Conservation (phyloP, 2,888 invertebrate genomes). For the Branchipolynoe longqiensis region DNA sequence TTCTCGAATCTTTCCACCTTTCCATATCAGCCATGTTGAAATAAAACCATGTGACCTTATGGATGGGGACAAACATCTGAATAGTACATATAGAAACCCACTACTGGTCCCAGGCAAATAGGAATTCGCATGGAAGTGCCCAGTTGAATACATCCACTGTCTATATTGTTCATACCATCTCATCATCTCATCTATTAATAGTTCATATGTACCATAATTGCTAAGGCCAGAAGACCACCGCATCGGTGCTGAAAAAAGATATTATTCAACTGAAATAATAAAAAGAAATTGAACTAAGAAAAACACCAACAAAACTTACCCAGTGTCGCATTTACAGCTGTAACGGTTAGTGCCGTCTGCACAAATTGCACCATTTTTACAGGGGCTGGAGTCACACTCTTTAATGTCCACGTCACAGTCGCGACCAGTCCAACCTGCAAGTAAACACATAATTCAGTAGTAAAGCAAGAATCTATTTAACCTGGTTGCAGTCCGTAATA, state of each 20-base stretch:
- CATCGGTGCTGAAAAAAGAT: no score
- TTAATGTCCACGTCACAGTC: constrained; percentile 87
- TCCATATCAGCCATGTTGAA: not conserved
- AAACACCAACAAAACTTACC: not conserved
- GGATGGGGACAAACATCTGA: not conserved
- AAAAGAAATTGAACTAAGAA: not conserved
- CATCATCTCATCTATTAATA: no score
- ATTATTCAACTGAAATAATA: not conserved
- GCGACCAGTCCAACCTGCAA: constrained; percentile 86
- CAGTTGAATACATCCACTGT: not conserved
- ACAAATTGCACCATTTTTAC: constrained; percentile 80
- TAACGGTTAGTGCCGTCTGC: not conserved
- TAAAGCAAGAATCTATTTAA: no score
- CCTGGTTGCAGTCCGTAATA: no score
- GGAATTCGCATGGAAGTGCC: not conserved
- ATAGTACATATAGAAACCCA: no score
- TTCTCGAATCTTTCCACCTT: no score
- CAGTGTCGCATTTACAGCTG: not conserved
- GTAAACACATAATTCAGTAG: no score
- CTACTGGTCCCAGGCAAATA: no score
- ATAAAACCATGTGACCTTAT: not conserved
- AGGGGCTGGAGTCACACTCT: constrained; percentile 95
- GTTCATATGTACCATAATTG: no score
- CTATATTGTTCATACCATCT: no score
- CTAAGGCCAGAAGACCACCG: no score